phyloP scores from a whole-genome alignment of 2,797 vertebrate genomes.

The Momotus momota region DNA sequence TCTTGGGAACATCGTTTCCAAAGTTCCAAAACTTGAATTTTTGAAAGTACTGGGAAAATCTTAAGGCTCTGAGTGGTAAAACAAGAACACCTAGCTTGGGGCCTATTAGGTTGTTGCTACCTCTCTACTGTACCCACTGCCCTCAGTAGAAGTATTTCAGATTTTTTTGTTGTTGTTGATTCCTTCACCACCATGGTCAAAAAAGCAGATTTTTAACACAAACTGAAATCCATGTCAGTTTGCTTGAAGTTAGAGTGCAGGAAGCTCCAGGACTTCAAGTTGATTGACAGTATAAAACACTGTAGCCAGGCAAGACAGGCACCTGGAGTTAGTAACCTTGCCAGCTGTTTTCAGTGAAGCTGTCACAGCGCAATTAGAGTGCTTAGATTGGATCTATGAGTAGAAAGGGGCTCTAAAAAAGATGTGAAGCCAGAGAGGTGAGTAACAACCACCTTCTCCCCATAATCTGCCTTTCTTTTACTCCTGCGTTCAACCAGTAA shows the following conservation, averaged over 20 bases:
- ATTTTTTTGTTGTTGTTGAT: neutral
- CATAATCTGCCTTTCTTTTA: neutral
- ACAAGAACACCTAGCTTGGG: neutral
- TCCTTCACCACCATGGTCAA: fast-evolving
- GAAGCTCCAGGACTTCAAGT: neutral
- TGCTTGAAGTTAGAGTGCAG: neutral
- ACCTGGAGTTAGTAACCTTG: neutral
- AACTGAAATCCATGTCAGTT: neutral
- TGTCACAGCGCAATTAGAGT: neutral
- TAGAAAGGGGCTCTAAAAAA: neutral
- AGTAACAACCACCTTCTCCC: neutral
- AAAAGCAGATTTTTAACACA: neutral
- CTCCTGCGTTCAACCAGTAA: neutral
- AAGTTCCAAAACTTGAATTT: neutral
- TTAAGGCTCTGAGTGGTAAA: neutral
- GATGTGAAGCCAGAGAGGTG: neutral
- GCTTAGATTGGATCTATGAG: neutral
- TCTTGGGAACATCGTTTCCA: neutral
- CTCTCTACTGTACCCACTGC: neutral
- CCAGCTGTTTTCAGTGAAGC: neutral
- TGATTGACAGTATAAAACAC: neutral
- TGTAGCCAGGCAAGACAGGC: neutral
- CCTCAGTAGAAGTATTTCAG: neutral
- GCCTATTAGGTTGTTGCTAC: neutral
- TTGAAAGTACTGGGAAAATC: neutral